These are phyloP conservation scores for Dromaius novaehollandiae DNA, from an alignment of 2,113 vertebrate species.

Conservation along the genomic window DNA sequence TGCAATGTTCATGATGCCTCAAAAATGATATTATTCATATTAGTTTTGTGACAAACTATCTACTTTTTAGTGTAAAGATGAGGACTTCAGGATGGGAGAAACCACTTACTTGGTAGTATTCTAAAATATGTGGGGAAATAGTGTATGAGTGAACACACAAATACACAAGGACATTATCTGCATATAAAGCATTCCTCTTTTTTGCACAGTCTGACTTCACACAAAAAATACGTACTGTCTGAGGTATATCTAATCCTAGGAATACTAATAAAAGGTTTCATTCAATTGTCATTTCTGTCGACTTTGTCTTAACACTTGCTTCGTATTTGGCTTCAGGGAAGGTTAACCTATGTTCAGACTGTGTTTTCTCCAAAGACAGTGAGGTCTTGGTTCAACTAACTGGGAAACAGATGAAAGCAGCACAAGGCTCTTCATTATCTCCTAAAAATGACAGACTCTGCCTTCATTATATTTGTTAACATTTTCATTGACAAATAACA, in stretches of 20 bases:
- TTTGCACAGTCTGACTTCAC: not conserved
- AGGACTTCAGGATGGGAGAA: not conserved
- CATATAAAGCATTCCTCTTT: not conserved
- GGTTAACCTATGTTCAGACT: not conserved
- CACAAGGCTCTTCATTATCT: not conserved
- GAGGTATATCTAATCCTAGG: not conserved
- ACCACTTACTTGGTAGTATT: not conserved
- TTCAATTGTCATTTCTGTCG: not conserved
- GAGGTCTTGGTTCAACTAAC: not conserved
- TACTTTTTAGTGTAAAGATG: not conserved
- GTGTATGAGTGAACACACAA: not conserved
- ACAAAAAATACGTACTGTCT: not conserved
- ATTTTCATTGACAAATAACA: not conserved
- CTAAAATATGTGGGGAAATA: not conserved
- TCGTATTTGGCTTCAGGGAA: not conserved
- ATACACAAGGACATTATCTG: not conserved
- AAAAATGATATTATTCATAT: not conserved
- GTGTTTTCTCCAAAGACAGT: not conserved
- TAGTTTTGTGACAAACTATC: not conserved
- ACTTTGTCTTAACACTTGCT: not conserved
- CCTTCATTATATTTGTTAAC: not conserved
- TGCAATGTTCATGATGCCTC: not conserved
- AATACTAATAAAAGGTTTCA: not conserved
- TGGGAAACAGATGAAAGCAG: not conserved
- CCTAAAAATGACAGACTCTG: not conserved